Evolutionary conservation across 2,797 vertebrate species (phyloP).

Genomic region (Dipus sagitta): DNA sequence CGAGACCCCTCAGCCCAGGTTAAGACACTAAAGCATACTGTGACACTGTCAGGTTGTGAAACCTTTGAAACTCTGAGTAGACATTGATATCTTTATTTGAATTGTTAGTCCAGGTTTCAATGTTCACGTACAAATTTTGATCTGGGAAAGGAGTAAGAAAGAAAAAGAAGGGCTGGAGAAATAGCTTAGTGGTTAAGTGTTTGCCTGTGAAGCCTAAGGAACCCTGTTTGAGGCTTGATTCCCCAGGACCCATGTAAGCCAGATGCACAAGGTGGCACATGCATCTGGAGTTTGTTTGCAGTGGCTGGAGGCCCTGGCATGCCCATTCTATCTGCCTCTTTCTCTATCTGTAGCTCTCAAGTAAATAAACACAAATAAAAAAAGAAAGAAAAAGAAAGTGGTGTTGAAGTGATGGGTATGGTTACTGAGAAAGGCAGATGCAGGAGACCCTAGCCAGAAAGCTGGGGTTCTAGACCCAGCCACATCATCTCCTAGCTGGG

Average conservation of each 20-base stretch:
- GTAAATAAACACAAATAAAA: background rate
- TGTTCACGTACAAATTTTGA: background rate
- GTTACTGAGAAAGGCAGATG: background rate
- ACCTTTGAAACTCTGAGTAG: background rate
- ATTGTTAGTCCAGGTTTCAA: background rate
- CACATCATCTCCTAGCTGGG: background rate
- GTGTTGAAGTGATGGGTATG: background rate
- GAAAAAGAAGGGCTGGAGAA: background rate
- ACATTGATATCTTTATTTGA: background rate
- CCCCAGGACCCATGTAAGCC: too few relatives aligned
- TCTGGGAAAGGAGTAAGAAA: background rate
- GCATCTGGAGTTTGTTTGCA: too few relatives aligned
- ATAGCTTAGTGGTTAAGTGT: too few relatives aligned
- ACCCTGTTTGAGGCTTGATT: too few relatives aligned
- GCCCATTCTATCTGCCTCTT: too few relatives aligned
- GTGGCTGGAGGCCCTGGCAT: too few relatives aligned
- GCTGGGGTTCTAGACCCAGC: background rate
- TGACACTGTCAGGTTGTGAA: background rate
- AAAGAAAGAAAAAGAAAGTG: background rate
- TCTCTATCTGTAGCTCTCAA: too few relatives aligned
- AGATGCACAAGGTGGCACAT: too few relatives aligned
- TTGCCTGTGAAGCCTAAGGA: too few relatives aligned
- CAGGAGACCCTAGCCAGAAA: background rate
- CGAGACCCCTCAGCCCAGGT: background rate
- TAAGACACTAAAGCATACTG: background rate